A percentile compares a stretch with the other conserved stretches of the same genome.
Evolutionary conservation across 2,888 invertebrate genomes (phyloP).

Genomic region (Cephonodes hylas): DNA sequence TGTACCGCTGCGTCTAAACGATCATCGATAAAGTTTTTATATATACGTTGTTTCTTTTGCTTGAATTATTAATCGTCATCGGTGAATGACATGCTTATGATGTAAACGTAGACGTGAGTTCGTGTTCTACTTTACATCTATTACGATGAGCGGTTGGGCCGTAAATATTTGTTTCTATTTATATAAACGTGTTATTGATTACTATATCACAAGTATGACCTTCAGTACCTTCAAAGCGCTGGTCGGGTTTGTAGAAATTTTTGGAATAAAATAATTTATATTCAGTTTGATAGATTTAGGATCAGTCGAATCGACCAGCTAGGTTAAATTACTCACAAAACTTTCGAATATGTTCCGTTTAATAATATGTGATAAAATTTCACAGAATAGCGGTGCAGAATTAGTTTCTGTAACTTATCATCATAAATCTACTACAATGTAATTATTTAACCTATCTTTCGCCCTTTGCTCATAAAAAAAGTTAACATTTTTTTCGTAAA

Average conservation of each 20-base stretch:
- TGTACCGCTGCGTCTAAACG: constrained; percentile 55
- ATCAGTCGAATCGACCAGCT: too few species aligned
- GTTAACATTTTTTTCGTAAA: neutral
- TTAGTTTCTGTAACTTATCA: too few species aligned
- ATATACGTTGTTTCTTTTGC: neutral
- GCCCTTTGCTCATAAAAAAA: neutral
- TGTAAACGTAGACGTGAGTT: neutral
- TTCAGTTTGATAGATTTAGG: too few species aligned
- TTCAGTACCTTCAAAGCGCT: neutral
- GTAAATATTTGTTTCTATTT: neutral
- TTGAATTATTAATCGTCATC: constrained; percentile 34
- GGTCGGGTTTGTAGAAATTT: neutral
- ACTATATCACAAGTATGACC: neutral
- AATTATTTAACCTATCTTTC: too few species aligned
- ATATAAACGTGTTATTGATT: neutral
- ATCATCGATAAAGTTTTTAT: constrained; percentile 50
- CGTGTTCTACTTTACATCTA: neutral
- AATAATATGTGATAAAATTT: too few species aligned
- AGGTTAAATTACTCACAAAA: too few species aligned
- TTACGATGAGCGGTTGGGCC: neutral
- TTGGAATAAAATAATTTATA: too few species aligned
- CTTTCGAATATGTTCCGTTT: too few species aligned
- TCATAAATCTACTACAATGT: too few species aligned
- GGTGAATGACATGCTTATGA: constrained; percentile 25
- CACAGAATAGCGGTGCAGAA: too few species aligned